Base-by-base conservation (phyloP, 2,888 invertebrate species). In the Tinea pellionella region DNA sequence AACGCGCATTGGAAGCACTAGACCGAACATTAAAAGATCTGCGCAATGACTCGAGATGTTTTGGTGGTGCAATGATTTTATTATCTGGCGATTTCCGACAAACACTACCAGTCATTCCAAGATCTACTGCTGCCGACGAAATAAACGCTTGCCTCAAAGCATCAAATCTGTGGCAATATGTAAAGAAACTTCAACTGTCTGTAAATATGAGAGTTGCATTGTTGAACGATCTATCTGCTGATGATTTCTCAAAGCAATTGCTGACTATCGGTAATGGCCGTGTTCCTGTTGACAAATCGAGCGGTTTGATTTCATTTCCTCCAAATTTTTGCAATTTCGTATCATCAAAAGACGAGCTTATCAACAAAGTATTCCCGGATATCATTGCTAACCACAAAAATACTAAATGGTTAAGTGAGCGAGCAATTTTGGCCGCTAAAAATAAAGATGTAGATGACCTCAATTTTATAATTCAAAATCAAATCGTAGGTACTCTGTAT, bases 221-320 rank as follows among this genome's bases (percentile, higher is more conserved):
- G 6, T 24, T 6, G 4, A 18, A 19, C n/a, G 55, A 19, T n/a
- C 8, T 4, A 29, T 1, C 19, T 19, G 19, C 19, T 6, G 3
- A 29, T 12, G 16, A 18, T 3, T 58, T 32, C 12, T 13, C 58
- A 32, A 30, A 58, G 15, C 24, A 29, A 30, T 18, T 58, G 58
- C 15, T 32, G 13, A 32, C 2, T 11, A 18, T 58, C 32, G 58
- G 58, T 18, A 15, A 58, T 58, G 58, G 58, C 8, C 9, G n/a
- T n/a, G 37, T 24, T 3, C 24, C 24, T 24, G 24, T 24, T 6
- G 67, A 70, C 59, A 64, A 69, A 65, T 68, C 65, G 63, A 70
- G 63, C 64, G 58, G 29, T 60, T 56, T 60, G 56, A 60, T 60
- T 24, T 60, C 37, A 56, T 60, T 60, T 60, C 58, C 43, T 19